Evolutionary conservation across 2,888 invertebrate species (phyloP).

Genomic region (Sarcophaga subvicina): DNA sequence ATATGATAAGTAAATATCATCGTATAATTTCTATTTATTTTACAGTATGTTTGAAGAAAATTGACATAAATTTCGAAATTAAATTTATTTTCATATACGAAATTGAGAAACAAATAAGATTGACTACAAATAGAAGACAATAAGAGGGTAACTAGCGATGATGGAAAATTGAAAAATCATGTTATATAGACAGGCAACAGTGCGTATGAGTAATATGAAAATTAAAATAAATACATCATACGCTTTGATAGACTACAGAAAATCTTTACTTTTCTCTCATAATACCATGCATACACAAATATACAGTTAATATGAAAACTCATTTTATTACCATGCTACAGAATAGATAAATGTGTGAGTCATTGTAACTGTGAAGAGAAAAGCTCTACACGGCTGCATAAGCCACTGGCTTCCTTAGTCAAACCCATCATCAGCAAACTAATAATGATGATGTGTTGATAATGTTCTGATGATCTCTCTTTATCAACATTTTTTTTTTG

Average conservation of each 20-base stretch:
- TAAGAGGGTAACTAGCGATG: background rate
- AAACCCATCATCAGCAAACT: background rate
- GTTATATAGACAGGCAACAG: background rate
- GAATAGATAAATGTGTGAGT: conserved; percentile 3
- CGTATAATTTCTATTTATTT: background rate
- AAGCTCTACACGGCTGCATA: background rate
- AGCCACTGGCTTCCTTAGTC: background rate
- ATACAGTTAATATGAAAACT: background rate
- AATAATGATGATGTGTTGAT: background rate
- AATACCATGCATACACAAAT: background rate
- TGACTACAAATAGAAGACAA: background rate
- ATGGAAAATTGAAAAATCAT: conserved; percentile 25
- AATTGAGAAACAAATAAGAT: background rate
- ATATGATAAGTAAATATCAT: background rate
- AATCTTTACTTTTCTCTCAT: background rate
- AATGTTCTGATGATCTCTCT: background rate
- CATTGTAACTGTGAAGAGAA: background rate
- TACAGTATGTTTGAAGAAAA: conserved; percentile 1
- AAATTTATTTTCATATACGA: conserved; percentile 4
- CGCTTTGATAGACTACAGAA: background rate
- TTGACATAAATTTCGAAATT: conserved; percentile 11
- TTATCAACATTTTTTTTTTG: background rate
- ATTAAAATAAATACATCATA: conserved; percentile 19
- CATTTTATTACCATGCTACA: background rate
- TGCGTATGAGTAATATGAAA: conserved; percentile 33